phyloP scores from a whole-genome alignment of 2,797 vertebrate genomes.

The Gymnopithys bicolor region DNA sequence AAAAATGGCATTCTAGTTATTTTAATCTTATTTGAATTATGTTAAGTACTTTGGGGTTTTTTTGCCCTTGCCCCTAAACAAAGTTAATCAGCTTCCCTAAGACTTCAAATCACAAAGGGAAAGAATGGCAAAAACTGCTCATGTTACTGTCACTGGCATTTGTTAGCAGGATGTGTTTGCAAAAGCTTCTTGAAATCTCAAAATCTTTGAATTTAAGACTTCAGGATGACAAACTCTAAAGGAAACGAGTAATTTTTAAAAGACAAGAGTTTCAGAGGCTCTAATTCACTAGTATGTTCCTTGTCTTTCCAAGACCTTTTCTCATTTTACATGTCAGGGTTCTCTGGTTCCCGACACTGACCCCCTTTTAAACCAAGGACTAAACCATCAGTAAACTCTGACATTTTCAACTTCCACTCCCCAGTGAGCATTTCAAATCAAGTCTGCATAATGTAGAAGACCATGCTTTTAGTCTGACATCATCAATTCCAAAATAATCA shows the following conservation, averaged over 20 bases:
- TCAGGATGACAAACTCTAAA: background rate
- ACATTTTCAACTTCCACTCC: background rate
- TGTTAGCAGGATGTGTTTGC: background rate
- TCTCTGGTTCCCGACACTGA: background rate
- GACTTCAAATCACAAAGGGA: background rate
- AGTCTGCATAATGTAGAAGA: background rate
- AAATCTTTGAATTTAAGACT: background rate
- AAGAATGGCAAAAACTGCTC: background rate
- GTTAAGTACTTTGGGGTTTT: accelerated
- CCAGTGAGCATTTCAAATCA: background rate
- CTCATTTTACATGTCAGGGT: background rate
- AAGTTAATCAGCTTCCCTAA: background rate
- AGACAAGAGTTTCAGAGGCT: background rate
- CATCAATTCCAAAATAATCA: background rate
- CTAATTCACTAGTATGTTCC: background rate
- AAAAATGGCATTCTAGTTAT: background rate
- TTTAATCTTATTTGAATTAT: background rate
- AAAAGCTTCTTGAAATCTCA: background rate
- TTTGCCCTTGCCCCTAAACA: background rate
- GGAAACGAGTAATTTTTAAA: background rate
- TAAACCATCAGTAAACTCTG: background rate
- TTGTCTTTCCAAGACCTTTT: background rate
- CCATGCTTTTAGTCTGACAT: background rate
- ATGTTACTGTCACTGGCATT: background rate
- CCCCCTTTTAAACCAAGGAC: background rate